Evolutionary conservation across 2,888 invertebrate genomes (phyloP), one percentile per base, ranked within the genome.

Genomic region (Scaptomyza caliginosa): DNA sequence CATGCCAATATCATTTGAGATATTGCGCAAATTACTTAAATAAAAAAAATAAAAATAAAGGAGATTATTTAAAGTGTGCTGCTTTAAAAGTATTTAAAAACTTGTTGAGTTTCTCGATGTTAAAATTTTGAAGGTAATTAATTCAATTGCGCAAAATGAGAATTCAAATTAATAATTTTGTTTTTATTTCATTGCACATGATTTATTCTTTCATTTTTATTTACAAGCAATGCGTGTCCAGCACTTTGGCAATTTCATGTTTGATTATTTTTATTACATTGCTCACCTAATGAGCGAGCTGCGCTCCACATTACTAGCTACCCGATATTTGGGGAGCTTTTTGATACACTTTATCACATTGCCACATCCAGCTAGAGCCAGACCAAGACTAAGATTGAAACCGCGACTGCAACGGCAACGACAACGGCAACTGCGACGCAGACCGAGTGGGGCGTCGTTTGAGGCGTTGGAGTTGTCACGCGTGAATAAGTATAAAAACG

Each of bases 401-500:
- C 67, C 26, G 16, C 16, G 26, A 54, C 60, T 52, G 43, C 8
- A n/a, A 50, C 24, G 46, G 65, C 68, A 49, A 62, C 60, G 43
- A 63, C 48, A 13, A 24, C 13, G 1, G 30, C 42, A 24, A 42
- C 46, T 8, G 43, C 21, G 43, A 43, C 49, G 2, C 13, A 17
- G 36, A 11, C 16, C 3, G 11, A 26, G 11, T 10, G 43, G 51
- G 23, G 16, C 21, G 55, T 56, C 21, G 38, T 66, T 74, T 70
- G 67, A 69, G 79, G 51, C 58, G 42, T 64, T 59, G 51, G 24
- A 39, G 50, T 48, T 57, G 56, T 57, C 52, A 46, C 46, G 49
- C 43, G 26, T 32, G 13, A 28, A 36, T 65, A 87, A 85, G 68
- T 83, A 83, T 83, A 83, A 79, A 83, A 87, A 70, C 68, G 60